Evolutionary conservation across 2,888 invertebrate species (phyloP).

Genomic region (Perizoma flavofasciatum): DNA sequence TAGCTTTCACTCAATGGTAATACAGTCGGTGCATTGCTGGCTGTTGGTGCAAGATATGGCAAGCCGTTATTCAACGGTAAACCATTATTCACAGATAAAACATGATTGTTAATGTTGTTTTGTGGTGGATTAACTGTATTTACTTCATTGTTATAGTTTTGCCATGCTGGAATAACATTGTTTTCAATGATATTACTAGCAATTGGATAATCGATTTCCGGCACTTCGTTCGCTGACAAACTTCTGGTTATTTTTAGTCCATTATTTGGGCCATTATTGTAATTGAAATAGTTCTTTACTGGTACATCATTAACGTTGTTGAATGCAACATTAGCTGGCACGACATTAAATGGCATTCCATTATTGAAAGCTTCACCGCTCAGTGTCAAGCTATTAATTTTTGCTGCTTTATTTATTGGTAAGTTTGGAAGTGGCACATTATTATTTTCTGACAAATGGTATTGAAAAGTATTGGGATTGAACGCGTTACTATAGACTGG

Average conservation of each 20-base stretch:
- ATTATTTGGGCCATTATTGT: constrained; percentile 15
- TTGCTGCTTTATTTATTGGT: constrained; percentile 3
- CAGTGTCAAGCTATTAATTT: constrained; percentile 19
- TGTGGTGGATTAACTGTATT: constrained; percentile 3
- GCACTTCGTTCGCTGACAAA: constrained; percentile 14
- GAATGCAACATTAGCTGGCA: constrained; percentile 9
- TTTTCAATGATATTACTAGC: constrained; percentile 16
- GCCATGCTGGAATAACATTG: constrained; percentile 4
- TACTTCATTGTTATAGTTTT: constrained; percentile 11
- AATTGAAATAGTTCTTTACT: constrained; percentile 7
- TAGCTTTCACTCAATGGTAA: neutral
- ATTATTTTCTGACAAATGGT: constrained; percentile 10
- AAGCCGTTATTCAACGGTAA: constrained; percentile 23
- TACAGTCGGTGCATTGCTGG: neutral
- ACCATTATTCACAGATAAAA: constrained; percentile 3
- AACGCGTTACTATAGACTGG: neutral
- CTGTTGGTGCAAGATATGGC: constrained; percentile 16
- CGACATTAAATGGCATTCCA: constrained; percentile 20
- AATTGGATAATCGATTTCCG: constrained; percentile 12
- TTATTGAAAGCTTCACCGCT: constrained; percentile 22
- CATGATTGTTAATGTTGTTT: constrained; percentile 9
- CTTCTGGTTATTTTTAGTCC: constrained; percentile 21
- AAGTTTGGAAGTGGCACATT: constrained; percentile 1
- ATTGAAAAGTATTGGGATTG: neutral
- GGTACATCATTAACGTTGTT: neutral